Evolutionary conservation across 2,113 vertebrate species (phyloP), one percentile per base, ranked within the genome.

Genomic region (Lichenostomus cassidix): DNA sequence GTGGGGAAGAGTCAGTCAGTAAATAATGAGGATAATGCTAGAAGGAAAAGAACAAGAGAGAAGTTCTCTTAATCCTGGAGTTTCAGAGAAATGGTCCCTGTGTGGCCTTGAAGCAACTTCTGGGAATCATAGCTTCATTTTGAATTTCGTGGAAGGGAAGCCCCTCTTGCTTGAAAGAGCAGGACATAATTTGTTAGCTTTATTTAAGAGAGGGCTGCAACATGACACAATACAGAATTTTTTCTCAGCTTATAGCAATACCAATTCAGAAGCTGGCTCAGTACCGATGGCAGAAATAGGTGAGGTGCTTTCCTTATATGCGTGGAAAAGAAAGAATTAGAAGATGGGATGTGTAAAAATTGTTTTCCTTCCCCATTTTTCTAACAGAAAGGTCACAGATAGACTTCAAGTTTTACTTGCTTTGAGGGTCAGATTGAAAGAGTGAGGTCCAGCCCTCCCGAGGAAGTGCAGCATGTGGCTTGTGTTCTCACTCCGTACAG

Each of bases 11-110:
- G 64, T 88, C 92, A 90, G 90, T 93, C 88, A 94, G 88, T 88
- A 95, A 96, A 93, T 95, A 96, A 92, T 82, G 85, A 93, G 94
- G 86, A 78, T 92, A 93, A 81, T 31, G n/a, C 49, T 69, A 68
- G 90, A 78, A 95, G 76, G 69, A 81, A 96, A 96, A 92, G 91
- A 94, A 70, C n/a, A 33, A 60, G 64, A 68, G 44, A 81, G 83
- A 90, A 83, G 88, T 92, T 90, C 69, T 87, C 83, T 68, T 89
- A 93, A 83, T 78, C 56, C 90, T 62, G 23, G 41, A 81, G 42
- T 87, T 89, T 71, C 9, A 1, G 76, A 77, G 56, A n/a, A 59
- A 7, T 29, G 41, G 76, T 64, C 46, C 12, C 22, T 59, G 15
- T 15, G 0, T 59, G 39, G 71, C 63, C 67, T 85, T 59, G 64